These are phyloP conservation scores for Hydra vulgaris DNA, from an alignment of 30 jellyfish, hydroid and myxozoan genomes.

Conservation along the genomic window DNA sequence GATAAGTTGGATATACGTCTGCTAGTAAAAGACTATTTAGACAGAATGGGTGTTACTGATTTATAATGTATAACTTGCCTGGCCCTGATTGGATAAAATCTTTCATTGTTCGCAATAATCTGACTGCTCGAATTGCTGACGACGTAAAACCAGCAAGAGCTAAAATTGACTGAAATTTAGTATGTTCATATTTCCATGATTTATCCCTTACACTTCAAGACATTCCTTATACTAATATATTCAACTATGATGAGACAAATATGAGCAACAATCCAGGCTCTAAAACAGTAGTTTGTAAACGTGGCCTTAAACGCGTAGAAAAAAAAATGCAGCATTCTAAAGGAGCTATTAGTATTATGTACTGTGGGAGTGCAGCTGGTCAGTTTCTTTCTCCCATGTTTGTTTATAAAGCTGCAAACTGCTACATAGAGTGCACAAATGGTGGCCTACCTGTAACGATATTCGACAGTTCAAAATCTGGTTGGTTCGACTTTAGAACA, in stretches of 20 bases:
- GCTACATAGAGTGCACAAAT: background rate
- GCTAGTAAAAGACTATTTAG: background rate
- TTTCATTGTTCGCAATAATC: background rate
- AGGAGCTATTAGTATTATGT: conserved; percentile 7
- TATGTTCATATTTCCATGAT: background rate
- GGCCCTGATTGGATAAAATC: background rate
- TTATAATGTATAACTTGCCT: background rate
- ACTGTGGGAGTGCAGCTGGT: conserved; percentile 11
- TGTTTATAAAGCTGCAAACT: conserved; percentile 2
- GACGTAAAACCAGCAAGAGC: background rate
- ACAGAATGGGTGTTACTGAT: background rate
- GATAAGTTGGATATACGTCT: background rate
- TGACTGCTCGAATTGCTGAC: background rate
- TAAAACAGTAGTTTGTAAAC: background rate
- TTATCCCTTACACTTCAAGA: background rate
- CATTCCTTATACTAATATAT: background rate
- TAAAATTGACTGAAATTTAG: background rate
- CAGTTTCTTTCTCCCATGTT: conserved; percentile 5
- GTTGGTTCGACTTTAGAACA: conserved; percentile 7
- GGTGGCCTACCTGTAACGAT: background rate
- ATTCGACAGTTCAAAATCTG: background rate
- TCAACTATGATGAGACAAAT: conserved; percentile 6
- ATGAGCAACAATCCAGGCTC: background rate
- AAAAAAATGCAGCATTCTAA: background rate
- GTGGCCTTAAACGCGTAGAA: conserved; percentile 12